Conservation (phyloP, 2,797 vertebrate species). For the Poeciliopsis turneri region DNA sequence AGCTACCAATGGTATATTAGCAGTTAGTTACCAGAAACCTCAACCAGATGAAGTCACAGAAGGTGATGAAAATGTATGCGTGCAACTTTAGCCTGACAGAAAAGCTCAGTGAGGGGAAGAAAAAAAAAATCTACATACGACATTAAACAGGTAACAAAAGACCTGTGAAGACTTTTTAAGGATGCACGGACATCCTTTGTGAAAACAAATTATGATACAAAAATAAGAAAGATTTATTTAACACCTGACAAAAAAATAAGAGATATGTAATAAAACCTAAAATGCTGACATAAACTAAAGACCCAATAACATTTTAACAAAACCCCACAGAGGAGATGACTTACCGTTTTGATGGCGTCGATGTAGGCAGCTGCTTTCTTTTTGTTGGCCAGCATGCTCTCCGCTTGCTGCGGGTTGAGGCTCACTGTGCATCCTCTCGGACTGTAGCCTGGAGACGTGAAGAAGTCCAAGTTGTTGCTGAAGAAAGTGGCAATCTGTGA, state of each 20-base stretch:
- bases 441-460: slow-evolving; percentile 87
- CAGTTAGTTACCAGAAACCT: too few relatives aligned
- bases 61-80: too few relatives aligned
- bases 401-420: slow-evolving; percentile 88
- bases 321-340: slow-evolving; percentile 33
- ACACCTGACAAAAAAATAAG: not conserved
- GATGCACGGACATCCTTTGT: too few relatives aligned
- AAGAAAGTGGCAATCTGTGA: slow-evolving; percentile 95
- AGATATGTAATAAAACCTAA: not conserved
- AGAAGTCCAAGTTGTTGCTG: slow-evolving; percentile 94
- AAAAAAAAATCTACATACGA: too few relatives aligned
- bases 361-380: slow-evolving; percentile 89
- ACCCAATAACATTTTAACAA: not conserved
- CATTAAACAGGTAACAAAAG: too few relatives aligned
- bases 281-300: not conserved
- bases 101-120: too few relatives aligned
- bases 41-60: too few relatives aligned
- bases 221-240: not conserved
- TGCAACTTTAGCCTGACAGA: too few relatives aligned
- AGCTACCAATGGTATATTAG: too few relatives aligned
- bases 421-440: slow-evolving; percentile 82
- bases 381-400: slow-evolving; percentile 93
- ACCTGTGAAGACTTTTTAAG: too few relatives aligned
- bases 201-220: not conserved
- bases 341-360: slow-evolving; percentile 87